phyloP scores from a whole-genome alignment of 2,113 vertebrate genomes.

The Phylloscopus trochilus region DNA sequence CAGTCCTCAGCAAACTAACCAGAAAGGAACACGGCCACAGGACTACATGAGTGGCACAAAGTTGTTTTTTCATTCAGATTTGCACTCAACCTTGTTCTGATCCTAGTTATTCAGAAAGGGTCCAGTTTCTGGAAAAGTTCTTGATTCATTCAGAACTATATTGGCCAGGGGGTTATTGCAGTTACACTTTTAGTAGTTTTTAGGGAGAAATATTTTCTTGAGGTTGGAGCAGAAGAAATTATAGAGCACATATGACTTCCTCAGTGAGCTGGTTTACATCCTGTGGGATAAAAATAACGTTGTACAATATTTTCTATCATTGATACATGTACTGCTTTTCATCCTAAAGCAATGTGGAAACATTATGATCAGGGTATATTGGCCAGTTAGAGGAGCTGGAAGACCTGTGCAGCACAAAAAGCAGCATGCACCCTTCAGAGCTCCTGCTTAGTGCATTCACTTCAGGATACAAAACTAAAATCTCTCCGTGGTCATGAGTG shows the following conservation, averaged over 20 bases:
- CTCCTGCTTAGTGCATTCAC: accelerated
- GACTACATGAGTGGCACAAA: neutral
- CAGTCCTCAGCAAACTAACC: neutral
- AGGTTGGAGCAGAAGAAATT: constrained; percentile 38
- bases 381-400: neutral
- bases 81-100: neutral
- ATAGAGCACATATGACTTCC: constrained; percentile 25
- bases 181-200: constrained; percentile 52
- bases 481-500: neutral
- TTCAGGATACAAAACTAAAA: neutral
- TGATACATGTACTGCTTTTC: neutral
- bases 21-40: neutral
- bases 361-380: neutral
- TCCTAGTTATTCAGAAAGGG: neutral
- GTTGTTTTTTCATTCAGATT: neutral
- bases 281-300: neutral
- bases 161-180: neutral
- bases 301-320: neutral
- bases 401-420: neutral
- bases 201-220: neutral
- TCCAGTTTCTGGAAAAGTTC: neutral
- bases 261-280: constrained; percentile 34
- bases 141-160: neutral
- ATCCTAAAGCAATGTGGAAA: neutral
- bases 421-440: neutral